Percentiles rank a stretch among this genome's conserved stretches.
Evolutionary conservation across 2,113 vertebrate species (phyloP).

Genomic region (Sterrhoptilus dennistouni): DNA sequence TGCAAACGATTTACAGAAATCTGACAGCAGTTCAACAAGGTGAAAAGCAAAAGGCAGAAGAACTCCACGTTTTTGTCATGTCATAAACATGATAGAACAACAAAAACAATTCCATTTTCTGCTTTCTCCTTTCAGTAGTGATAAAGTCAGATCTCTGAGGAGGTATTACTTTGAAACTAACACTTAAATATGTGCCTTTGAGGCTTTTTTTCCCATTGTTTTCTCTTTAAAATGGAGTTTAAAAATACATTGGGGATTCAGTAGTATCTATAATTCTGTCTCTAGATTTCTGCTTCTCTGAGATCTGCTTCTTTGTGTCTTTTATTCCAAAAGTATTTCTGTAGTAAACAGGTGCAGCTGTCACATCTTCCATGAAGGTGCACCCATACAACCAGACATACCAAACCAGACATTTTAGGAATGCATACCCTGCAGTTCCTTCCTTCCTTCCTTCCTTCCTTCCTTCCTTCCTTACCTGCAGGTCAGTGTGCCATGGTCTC

Average conservation of each 20-base stretch:
- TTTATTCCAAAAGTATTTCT: neutral
- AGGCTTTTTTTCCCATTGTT: conserved; percentile 40
- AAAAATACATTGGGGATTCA: conserved; percentile 28
- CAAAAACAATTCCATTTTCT: conserved; percentile 69
- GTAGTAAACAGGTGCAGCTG: neutral
- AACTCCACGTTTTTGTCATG: conserved; percentile 52
- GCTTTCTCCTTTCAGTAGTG: conserved; percentile 56
- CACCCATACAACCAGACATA: rapidly evolving
- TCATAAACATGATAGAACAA: conserved; percentile 62
- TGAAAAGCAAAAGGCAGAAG: conserved; percentile 70
- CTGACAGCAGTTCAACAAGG: conserved; percentile 72
- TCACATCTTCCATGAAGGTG: neutral
- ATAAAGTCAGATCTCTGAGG: conserved; percentile 66
- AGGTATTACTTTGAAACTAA: conserved; percentile 63
- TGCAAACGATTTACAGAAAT: conserved; percentile 70
- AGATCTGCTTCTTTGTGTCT: neutral
- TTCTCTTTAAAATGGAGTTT: conserved; percentile 53
- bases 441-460: neutral
- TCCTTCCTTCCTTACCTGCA: neutral
- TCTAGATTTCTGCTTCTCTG: neutral
- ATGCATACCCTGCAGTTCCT: neutral
- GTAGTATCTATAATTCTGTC: neutral
- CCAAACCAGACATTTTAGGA: neutral
- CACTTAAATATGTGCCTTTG: conserved; percentile 45
- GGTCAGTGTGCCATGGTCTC: neutral